phyloP scores from a whole-genome alignment of 2,888 invertebrate species.

The Dolichomitus sp. region DNA sequence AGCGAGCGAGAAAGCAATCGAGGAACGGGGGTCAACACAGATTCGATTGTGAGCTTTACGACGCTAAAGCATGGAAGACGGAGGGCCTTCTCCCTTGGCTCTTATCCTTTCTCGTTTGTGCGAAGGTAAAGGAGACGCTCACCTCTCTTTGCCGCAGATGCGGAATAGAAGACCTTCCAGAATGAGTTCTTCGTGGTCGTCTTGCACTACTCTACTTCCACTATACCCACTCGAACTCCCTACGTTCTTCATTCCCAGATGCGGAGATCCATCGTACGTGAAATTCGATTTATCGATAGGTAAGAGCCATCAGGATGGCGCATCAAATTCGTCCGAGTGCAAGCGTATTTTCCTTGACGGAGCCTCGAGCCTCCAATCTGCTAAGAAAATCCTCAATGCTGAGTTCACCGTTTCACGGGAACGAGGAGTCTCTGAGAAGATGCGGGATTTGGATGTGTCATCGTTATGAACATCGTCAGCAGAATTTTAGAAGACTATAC shows the following conservation, averaged over 20 bases:
- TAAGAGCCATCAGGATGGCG: conserved; percentile 28
- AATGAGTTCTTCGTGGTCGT: conserved; percentile 37
- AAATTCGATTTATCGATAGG: conserved; percentile 58
- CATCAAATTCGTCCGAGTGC: conserved; percentile 43
- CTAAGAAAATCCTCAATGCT: conserved; percentile 31
- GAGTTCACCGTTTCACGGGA: not conserved
- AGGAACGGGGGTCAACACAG: conserved; percentile 50
- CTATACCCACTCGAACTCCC: conserved; percentile 7
- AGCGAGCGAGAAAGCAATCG: conserved; percentile 40
- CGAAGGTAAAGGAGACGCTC: conserved; percentile 42
- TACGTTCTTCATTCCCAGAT: conserved; percentile 34
- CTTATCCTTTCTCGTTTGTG: conserved; percentile 44
- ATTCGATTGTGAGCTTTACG: conserved; percentile 77
- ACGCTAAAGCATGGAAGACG: conserved; percentile 52
- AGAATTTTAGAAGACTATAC: conserved; percentile 11
- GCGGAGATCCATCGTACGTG: conserved; percentile 36
- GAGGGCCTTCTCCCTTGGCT: conserved; percentile 16
- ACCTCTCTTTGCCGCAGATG: conserved; percentile 44
- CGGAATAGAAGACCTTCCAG: conserved; percentile 29
- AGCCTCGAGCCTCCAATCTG: not conserved
- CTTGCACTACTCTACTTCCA: conserved; percentile 18
- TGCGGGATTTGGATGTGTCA: not conserved
- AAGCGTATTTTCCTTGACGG: conserved; percentile 20
- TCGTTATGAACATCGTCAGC: conserved; percentile 21
- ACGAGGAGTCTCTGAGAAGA: not conserved